Conservation (phyloP, 2,113 vertebrate genomes). For the Sigmodon hispidus region DNA sequence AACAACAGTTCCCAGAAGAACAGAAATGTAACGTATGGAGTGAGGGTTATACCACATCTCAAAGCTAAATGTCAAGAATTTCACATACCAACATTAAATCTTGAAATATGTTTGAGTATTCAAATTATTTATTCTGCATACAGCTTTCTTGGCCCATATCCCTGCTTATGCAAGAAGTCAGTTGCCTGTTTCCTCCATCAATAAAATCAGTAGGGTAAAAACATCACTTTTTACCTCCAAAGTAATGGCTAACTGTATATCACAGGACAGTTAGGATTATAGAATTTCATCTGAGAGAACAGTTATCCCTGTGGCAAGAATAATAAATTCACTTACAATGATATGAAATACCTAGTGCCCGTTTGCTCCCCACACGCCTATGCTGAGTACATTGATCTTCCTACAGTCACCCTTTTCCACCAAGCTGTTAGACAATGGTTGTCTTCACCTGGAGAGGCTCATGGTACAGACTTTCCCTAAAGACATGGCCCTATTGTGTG, state of each 20-base stretch:
- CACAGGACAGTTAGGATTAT: background rate
- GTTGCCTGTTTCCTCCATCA: background rate
- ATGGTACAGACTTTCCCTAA: constrained; percentile 21
- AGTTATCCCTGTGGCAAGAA: background rate
- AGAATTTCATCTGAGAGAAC: constrained; percentile 35
- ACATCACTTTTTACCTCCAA: background rate
- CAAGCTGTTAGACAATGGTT: background rate
- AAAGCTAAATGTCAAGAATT: constrained; percentile 41
- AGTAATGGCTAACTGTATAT: background rate
- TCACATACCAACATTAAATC: constrained; percentile 56
- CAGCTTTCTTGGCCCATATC: constrained; percentile 18
- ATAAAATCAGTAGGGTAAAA: constrained; percentile 24
- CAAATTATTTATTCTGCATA: constrained; percentile 7
- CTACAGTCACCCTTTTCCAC: background rate
- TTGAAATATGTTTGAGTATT: background rate
- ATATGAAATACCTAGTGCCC: background rate
- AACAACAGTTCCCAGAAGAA: background rate
- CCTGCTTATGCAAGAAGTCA: background rate
- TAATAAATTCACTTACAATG: constrained; percentile 1
- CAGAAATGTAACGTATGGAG: background rate
- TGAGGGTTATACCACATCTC: background rate
- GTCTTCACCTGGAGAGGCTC: background rate
- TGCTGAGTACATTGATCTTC: background rate
- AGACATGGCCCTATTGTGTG: background rate
- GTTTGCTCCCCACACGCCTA: background rate